phyloP scores from a whole-genome alignment of 2,113 vertebrate species.

The Emydocephalus ijimae region DNA sequence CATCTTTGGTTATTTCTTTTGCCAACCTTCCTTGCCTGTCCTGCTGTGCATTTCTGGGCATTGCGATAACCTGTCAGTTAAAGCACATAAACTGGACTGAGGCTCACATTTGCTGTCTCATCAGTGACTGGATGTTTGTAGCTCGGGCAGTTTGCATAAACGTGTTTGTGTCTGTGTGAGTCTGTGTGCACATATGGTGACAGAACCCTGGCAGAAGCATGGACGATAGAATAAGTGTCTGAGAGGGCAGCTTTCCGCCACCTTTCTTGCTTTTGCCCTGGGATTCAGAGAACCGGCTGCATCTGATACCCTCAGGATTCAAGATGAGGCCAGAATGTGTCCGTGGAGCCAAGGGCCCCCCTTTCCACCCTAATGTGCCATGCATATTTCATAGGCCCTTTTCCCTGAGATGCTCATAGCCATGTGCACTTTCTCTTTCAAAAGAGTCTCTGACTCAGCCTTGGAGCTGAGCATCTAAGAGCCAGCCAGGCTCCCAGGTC shows the following conservation, averaged over 20 bases:
- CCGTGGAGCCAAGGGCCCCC: neutral
- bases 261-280: neutral
- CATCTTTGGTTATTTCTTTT: neutral
- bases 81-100: neutral
- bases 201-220: neutral
- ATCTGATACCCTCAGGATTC: neutral
- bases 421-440: accelerated
- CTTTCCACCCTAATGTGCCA: neutral
- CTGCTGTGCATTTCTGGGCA: neutral
- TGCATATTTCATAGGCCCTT: neutral
- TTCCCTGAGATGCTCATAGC: neutral
- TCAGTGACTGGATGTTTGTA: neutral
- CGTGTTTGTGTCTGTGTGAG: neutral
- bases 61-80: no score
- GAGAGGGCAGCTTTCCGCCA: neutral
- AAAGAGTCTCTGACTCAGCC: neutral
- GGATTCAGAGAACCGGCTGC: neutral
- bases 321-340: neutral
- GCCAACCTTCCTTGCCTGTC: no score
- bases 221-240: neutral
- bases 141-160: neutral
- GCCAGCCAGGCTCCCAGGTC: neutral
- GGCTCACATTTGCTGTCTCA: neutral
- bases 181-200: neutral
- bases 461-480: neutral